Evolutionary conservation across 2,888 invertebrate species (phyloP).

Genomic region (Phyllotreta striolata): DNA sequence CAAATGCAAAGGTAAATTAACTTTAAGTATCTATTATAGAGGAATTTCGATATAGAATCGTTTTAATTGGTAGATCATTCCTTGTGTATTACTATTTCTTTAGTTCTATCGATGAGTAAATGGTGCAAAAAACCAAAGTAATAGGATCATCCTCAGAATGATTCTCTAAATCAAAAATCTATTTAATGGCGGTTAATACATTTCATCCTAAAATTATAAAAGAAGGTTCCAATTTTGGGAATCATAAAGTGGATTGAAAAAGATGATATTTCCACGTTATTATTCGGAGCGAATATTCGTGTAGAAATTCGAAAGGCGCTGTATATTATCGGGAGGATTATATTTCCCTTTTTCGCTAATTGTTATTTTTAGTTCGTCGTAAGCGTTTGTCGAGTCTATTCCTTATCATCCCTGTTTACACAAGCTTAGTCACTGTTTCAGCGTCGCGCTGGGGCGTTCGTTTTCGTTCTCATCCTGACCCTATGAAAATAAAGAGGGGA

Average conservation of each 20-base stretch:
- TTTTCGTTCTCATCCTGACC: constrained; percentile 6
- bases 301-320: not conserved
- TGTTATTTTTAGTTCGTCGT: constrained; percentile 50
- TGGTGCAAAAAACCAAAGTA: not conserved
- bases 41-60: too few species aligned
- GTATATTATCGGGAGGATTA: constrained; percentile 19
- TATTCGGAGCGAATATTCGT: too few species aligned
- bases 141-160: not conserved
- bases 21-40: too few species aligned
- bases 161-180: not conserved
- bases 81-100: constrained; percentile 1
- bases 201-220: too few species aligned
- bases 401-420: constrained; percentile 50
- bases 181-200: not conserved
- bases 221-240: too few species aligned
- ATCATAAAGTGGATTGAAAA: too few species aligned
- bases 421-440: constrained; percentile 55
- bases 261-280: too few species aligned
- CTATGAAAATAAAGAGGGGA: constrained; percentile 15
- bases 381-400: constrained; percentile 52
- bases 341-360: constrained; percentile 38
- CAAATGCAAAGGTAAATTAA: too few species aligned
- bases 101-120: too few species aligned
- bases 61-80: too few species aligned
- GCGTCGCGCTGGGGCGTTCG: constrained; percentile 1